Evolutionary conservation across 2,113 vertebrate species (phyloP), one percentile per base, ranked within the genome.

Genomic region (Camelus dromedarius): DNA sequence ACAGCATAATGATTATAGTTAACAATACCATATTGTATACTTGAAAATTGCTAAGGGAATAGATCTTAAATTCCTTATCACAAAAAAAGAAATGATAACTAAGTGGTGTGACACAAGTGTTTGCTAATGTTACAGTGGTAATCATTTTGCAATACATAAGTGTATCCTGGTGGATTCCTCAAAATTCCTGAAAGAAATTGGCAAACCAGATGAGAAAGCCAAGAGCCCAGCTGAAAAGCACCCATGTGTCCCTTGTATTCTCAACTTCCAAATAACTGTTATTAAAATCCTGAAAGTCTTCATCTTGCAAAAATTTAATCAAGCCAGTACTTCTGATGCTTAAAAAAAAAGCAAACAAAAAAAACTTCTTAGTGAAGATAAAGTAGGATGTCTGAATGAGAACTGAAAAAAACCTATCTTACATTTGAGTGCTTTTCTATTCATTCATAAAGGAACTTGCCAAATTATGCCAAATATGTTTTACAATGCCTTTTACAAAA

Each of bases 401-500:
- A 54, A 91, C 35, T 50, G 26, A 54, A 92, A 96, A 76, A 62
- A 52, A 77, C 70, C 30, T 62, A 38, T 38, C 38, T 69, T 69
- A 56, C 28, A 86, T 54, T 90, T 64, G 58, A 19, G 19, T 86
- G 4, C 10, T 58, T 84, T 90, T 94, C 67, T 96, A 9, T 86
- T 70, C 48, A 82, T 86, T 86, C 12, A 77, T 42, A 91, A 94
- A 81, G 32, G 20, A 89, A 54, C 19, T 84, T 94, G 50, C 30
- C 93, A 93, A 95, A 88, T n/a, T 87, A 11, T 82, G 69, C 15
- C 67, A 2, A 95, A 64, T 73, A 75, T 88, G 46, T 50, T 95
- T 96, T 73, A 83, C 13, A 35, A 16, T 18, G 67, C 1, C 58
- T 96, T 89, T 86, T n/a, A 91, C 46, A 82, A 95, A 84, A 73